Conservation (phyloP, 2,113 vertebrate species). For the Rhadina sibilatrix region DNA sequence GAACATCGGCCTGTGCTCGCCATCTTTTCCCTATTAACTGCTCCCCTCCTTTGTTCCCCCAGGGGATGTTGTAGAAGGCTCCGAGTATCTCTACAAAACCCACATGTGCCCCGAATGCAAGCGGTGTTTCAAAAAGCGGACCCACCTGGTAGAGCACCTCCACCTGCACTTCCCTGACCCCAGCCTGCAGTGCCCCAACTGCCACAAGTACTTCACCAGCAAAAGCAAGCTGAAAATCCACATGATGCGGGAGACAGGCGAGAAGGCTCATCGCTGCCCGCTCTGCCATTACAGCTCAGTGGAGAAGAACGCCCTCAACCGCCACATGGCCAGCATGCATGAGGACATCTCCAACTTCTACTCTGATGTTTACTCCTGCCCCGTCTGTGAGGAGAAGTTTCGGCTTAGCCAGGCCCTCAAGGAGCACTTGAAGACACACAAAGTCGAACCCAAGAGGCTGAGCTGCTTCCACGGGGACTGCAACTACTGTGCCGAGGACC, state of each 20-base stretch:
- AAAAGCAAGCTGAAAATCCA: conserved; percentile 94
- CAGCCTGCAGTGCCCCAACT: conserved; percentile 91
- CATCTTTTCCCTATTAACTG: background rate
- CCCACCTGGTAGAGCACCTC: conserved; percentile 91
- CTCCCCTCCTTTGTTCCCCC: background rate
- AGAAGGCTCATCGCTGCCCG: conserved; percentile 86
- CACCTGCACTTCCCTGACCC: conserved; percentile 92
- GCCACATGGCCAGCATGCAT: conserved; percentile 88
- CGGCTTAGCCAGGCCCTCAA: conserved; percentile 87
- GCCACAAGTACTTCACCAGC: conserved; percentile 92
- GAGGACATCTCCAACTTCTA: conserved; percentile 76
- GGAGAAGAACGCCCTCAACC: conserved; percentile 87
- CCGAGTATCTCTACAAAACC: conserved; percentile 87
- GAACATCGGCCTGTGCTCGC: background rate
- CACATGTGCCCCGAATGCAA: conserved; percentile 93
- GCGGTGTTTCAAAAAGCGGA: conserved; percentile 94
- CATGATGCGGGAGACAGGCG: conserved; percentile 84
- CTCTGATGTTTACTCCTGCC: conserved; percentile 81
- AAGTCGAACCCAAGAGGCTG: conserved; percentile 66
- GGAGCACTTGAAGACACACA: conserved; percentile 90
- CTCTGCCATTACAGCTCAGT: conserved; percentile 90
- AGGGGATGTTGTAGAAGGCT: conserved; percentile 76
- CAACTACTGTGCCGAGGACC: conserved; percentile 70
- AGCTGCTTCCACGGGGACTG: conserved; percentile 85
- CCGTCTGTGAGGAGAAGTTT: conserved; percentile 85